Evolutionary conservation across 2,888 invertebrate genomes (phyloP), one percentile per base, ranked within the genome.

Genomic region (Amblyteles armatorius): DNA sequence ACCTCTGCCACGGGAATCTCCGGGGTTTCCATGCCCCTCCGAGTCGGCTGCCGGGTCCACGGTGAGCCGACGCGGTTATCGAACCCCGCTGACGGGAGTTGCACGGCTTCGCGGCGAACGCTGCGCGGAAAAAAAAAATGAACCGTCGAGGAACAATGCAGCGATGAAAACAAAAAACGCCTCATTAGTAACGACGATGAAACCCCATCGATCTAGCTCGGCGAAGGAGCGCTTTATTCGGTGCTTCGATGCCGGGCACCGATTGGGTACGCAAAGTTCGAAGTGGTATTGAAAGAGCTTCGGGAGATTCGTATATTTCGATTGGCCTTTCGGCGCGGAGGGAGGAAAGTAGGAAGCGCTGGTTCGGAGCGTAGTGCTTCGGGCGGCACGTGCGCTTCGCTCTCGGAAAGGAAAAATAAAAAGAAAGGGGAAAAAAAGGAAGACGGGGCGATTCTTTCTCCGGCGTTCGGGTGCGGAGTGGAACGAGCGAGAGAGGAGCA

Each of bases 221-320:
- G 40, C 55, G 57, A 68, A 48, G 55, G 36, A 33, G n/a, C 16
- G 26, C n/a, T 48, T 74, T 11, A 26, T 57, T 57, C 57, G 57
- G 57, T 13, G 22, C 48, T 22, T 48, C 48, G 19, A 63, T 63
- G 60, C 44, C 63, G 63, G 48, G 60, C 22, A 77, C 52, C 68
- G 84, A 84, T 79, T 81, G 73, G 76, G 72, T 67, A 74, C 16
- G 22, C 40, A 60, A 81, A 78, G 67, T 52, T 63, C 57, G 67
- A 77, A 77, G 73, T 77, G 81, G 26, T 60, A 73, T 60, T 81
- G 73, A 69, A 65, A 78, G 73, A 78, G 68, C 77, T 69, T 68
- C 50, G 44, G 16, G 67, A 73, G 48, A 48, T 65, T 69, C 52
- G 63, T 65, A 71, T 79, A 72, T 83, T 80, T 68, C 50, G 71